Evolutionary conservation across 2,113 vertebrate species (phyloP), one percentile per base, ranked within the genome.

Genomic region (Grallaria varia): DNA sequence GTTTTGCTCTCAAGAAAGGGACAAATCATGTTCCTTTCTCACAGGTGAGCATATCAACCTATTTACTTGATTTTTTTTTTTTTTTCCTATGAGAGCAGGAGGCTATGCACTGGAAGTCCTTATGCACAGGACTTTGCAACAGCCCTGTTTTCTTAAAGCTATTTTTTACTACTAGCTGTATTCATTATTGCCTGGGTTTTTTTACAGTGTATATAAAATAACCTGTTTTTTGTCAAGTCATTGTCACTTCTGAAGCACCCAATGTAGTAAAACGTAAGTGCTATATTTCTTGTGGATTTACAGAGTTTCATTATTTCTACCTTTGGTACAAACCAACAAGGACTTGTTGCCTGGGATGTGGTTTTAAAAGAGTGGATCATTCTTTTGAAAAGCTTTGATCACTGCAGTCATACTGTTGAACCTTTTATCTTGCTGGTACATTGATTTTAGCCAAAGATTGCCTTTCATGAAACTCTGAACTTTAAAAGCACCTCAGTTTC

Each of bases 381-480:
- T 86, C 92, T 95, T 95, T 78, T 62, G 59, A 91, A 94, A 93
- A 73, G 79, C 96, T 97, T 96, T 96, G 95, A 96, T 97, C 95
- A 92, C 75, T 84, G 75, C 60, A 95, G 93, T 93, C 90, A 96
- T 90, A 93, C 90, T 93, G 59, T 95, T 94, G 90, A 79, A 95
- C 56, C 95, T 97, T 97, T 97, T 97, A 97, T 96, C 95, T 96
- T 88, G 68, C 79, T 96, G 76, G 82, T 93, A 94, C 87, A 96
- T 96, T 95, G 95, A 96, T 96, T 96, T 95, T 95, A 95, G 93
- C 93, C 96, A 96, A 95, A 89, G 84, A 93, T 93, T 97, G 85
- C 82, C 66, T 97, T 96, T 97, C 90, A 93, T 81, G 92, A 92
- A 95, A 97, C 82, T 96, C 75, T 88, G 75, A 97, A 96, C 92